These are phyloP conservation scores for Mycalesis mineus DNA, from an alignment of 2,888 invertebrate species.

Conservation along the genomic window DNA sequence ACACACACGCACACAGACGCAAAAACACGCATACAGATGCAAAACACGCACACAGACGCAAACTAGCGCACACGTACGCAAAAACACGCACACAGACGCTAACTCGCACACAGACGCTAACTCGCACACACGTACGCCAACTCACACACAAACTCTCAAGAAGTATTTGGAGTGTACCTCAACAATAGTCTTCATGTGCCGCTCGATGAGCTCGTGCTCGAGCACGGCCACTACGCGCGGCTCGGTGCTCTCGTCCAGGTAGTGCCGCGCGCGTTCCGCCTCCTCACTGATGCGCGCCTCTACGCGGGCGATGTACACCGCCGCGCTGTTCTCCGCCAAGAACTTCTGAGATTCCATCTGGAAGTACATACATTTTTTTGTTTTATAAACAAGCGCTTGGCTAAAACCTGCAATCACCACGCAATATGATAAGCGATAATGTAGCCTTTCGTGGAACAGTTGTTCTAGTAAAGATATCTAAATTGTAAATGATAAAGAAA, in stretches of 20 bases:
- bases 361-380: constrained; percentile 6
- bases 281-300: constrained; percentile 98
- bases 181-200: constrained; percentile 94
- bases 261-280: constrained; percentile 97
- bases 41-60: too few species aligned
- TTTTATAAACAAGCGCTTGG: too few species aligned
- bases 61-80: too few species aligned
- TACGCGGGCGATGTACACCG: constrained; percentile 98
- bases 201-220: constrained; percentile 98
- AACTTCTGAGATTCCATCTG: constrained; percentile 98
- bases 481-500: too few species aligned
- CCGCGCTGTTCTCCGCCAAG: constrained; percentile 98
- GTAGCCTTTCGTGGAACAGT: not conserved
- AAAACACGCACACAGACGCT: too few species aligned
- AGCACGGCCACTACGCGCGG: constrained; percentile 96
- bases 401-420: not conserved
- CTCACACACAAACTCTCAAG: not conserved
- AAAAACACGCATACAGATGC: too few species aligned
- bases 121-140: not conserved
- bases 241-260: constrained; percentile 98
- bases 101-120: not conserved
- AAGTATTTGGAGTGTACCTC: constrained; percentile 45
- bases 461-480: too few species aligned
- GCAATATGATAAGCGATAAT: not conserved
- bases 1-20: too few species aligned